A percentile compares a stretch with the other conserved stretches of the same genome.
phyloP scores from a whole-genome alignment of 1,140 invertebrate genomes.

The Aleiodes sp. region DNA sequence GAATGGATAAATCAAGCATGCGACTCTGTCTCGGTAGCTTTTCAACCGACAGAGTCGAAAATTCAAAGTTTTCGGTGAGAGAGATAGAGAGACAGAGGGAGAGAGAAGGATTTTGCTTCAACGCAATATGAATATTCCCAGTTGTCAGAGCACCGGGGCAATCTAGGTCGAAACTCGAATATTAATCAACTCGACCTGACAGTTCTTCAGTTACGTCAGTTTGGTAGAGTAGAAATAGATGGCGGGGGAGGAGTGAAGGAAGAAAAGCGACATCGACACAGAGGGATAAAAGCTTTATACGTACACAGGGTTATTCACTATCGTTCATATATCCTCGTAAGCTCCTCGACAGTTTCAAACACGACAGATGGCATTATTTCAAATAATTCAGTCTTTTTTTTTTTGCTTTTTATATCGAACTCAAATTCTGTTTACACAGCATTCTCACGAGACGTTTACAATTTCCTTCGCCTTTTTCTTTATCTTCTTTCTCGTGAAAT shows the following conservation, averaged over 20 bases:
- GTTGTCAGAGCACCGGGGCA: neutral
- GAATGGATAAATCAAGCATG: neutral
- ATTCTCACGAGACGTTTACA: too few species aligned
- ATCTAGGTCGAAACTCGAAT: slow-evolving; percentile 13
- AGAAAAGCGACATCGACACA: neutral
- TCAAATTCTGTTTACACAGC: too few species aligned
- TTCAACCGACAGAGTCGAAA: slow-evolving; percentile 2
- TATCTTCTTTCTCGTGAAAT: too few species aligned
- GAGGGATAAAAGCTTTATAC: slow-evolving; percentile 8
- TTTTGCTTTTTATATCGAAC: too few species aligned
- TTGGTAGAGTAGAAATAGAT: too few species aligned
- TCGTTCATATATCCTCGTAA: neutral
- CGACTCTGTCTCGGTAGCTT: neutral
- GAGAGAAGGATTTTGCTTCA: neutral
- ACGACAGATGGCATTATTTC: neutral
- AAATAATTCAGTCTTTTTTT: neutral
- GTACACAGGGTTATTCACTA: too few species aligned
- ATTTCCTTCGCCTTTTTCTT: too few species aligned
- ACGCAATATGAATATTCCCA: slow-evolving; percentile 14
- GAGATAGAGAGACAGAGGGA: neutral
- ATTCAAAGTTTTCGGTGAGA: neutral
- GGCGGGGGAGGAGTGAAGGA: neutral
- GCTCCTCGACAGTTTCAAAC: neutral
- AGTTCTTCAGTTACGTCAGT: slow-evolving; percentile 10
- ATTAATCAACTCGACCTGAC: slow-evolving; percentile 1